Evolutionary conservation across 2,888 invertebrate genomes (phyloP), one percentile per base, ranked within the genome.

Genomic region (Drosophila longiperda): DNA sequence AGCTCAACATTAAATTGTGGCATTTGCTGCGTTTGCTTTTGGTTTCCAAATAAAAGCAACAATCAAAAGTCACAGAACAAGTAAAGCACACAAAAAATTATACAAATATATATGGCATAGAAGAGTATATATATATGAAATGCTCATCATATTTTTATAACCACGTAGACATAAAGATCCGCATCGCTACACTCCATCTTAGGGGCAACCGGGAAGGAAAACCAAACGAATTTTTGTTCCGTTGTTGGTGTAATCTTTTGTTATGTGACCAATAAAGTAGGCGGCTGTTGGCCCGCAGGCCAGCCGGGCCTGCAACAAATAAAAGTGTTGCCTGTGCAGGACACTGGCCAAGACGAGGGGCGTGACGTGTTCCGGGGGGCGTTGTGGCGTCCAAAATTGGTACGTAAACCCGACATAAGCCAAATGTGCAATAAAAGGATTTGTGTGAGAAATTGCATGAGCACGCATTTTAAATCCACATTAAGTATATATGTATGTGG

Each of bases 381-480:
- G 52, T 54, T 67, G 64, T 50, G 74, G 78, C 78, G 81, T 66
- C 67, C 68, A 72, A 89, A 89, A 86, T 90, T 83, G 89, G 78
- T 89, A 80, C 89, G 81, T 87, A 86, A 87, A 84, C 76, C 73
- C 81, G 69, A 76, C 87, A 86, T 90, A 90, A 90, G 90, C 90
- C 87, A 89, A 87, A 78, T 87, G 90, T 87, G 87, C 87, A 87
- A 90, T 87, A 90, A 87, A 87, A 87, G 90, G 90, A 90, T 87
- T 87, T 87, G 87, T 84, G 90, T 90, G 89, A 87, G 87, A 87
- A 87, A 87, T 87, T 89, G 87, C 89, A 84, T 79, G 90, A 90
- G 82, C 85, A 87, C 84, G 90, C 87, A 90, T 89, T 90, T 87
- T 89, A 87, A 90, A 87, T 89, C 90, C 80, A 73, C 85, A 89